A percentile compares a stretch with the other conserved stretches of the same genome.
These are phyloP conservation scores for Capitulum mitella DNA, from an alignment of 2,888 invertebrate genomes.

Conservation along the genomic window DNA sequence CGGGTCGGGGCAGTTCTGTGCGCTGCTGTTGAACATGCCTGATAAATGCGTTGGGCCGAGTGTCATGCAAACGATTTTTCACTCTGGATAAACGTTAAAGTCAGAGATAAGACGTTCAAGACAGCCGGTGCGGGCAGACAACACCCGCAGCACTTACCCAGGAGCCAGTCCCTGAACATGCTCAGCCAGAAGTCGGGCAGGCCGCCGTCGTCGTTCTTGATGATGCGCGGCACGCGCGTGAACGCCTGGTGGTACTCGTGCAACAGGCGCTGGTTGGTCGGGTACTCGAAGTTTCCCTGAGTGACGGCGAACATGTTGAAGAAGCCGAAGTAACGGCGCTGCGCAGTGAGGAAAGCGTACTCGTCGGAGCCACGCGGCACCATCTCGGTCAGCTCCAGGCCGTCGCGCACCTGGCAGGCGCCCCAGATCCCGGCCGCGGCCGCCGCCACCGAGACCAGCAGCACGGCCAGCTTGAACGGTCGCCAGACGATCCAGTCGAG, in stretches of 20 bases:
- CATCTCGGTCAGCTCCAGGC: slow-evolving; percentile 82
- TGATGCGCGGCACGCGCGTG: slow-evolving; percentile 77
- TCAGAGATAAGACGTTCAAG: no score
- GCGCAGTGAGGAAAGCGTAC: slow-evolving; percentile 84
- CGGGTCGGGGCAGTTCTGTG: no score
- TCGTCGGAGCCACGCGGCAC: slow-evolving; percentile 91
- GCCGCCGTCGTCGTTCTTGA: slow-evolving; percentile 88
- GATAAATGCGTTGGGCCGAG: no score
- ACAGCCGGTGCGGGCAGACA: no score
- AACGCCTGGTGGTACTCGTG: slow-evolving; percentile 92
- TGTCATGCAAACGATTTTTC: no score
- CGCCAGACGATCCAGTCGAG: not conserved
- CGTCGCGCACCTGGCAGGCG: slow-evolving; percentile 66
- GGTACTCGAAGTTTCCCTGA: slow-evolving; percentile 90
- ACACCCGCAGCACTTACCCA: slow-evolving; percentile 49
- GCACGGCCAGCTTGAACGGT: not conserved
- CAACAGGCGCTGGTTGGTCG: slow-evolving; percentile 84
- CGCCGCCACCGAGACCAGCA: slow-evolving; percentile 37
- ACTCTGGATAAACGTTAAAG: no score
- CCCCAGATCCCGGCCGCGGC: slow-evolving; percentile 65
- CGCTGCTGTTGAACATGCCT: no score
- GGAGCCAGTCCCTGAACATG: slow-evolving; percentile 85
- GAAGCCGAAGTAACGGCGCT: slow-evolving; percentile 91
- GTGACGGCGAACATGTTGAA: slow-evolving; percentile 97
- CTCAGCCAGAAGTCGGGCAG: slow-evolving; percentile 92